Conservation (phyloP, 2,888 invertebrate genomes). For the Sipha maydis region DNA sequence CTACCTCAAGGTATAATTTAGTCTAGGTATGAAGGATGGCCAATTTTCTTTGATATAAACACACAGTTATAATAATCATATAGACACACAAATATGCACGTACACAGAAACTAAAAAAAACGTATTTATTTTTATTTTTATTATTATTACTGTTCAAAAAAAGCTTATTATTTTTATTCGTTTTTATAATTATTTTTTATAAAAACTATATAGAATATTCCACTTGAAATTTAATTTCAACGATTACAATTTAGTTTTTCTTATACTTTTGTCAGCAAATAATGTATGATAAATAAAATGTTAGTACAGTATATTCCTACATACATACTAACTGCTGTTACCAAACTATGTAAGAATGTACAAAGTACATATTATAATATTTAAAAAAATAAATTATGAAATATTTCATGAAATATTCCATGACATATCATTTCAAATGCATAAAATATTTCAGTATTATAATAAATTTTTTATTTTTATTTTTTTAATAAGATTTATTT, state of each 20-base stretch:
- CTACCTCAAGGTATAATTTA: background rate
- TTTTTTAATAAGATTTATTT: no score
- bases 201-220: background rate
- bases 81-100: background rate
- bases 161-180: constrained; percentile 24
- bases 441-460: no score
- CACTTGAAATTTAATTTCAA: constrained; percentile 3
- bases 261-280: background rate
- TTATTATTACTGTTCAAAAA: constrained; percentile 5
- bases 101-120: background rate
- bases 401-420: no score
- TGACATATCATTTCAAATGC: no score
- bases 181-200: background rate
- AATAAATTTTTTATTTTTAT: no score
- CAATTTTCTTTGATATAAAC: constrained; percentile 26
- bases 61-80: background rate
- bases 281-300: background rate
- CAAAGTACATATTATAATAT: no score
- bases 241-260: background rate
- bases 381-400: no score
- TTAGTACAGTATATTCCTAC: background rate
- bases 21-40: background rate
- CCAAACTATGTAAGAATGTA: background rate
- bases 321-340: background rate
- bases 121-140: constrained; percentile 9